Evolutionary conservation across 2,113 vertebrate species (phyloP).

Genomic region (Electrona antarctica): DNA sequence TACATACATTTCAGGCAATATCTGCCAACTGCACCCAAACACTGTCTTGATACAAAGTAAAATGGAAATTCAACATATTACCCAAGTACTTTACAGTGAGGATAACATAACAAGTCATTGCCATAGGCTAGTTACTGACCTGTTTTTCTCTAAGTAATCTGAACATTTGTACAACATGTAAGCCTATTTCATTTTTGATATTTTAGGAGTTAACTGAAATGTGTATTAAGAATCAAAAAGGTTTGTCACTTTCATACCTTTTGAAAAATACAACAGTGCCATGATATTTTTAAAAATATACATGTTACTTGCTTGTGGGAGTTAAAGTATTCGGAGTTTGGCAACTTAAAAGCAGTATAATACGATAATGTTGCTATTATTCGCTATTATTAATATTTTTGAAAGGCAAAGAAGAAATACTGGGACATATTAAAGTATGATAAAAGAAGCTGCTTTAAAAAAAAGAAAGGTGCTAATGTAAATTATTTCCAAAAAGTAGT

Average conservation of each 20-base stretch:
- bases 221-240: no score
- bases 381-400: not conserved
- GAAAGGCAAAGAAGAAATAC: conserved; percentile 44
- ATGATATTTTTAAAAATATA: not conserved
- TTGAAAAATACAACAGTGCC: conserved; percentile 23
- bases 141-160: conserved; percentile 31
- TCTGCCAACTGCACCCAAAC: conserved; percentile 61
- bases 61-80: conserved; percentile 57
- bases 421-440: conserved; percentile 40
- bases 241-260: conserved; percentile 2
- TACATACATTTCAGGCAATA: conserved; percentile 66
- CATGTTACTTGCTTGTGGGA: conserved; percentile 7
- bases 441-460: conserved; percentile 41
- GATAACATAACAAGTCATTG: conserved; percentile 54
- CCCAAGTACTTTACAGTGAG: conserved; percentile 26
- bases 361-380: conserved; percentile 6
- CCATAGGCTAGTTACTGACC: conserved; percentile 51
- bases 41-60: conserved; percentile 59
- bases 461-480: conserved; percentile 32
- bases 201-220: no score
- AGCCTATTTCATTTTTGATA: not conserved
- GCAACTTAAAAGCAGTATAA: conserved; percentile 54
- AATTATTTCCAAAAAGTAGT: conserved; percentile 87
- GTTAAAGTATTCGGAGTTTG: conserved; percentile 50
- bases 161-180: conserved; percentile 58